Evolutionary conservation across 1,140 invertebrate species (phyloP), one percentile per base, ranked within the genome.

Genomic region (Brachionus calyciflorus): DNA sequence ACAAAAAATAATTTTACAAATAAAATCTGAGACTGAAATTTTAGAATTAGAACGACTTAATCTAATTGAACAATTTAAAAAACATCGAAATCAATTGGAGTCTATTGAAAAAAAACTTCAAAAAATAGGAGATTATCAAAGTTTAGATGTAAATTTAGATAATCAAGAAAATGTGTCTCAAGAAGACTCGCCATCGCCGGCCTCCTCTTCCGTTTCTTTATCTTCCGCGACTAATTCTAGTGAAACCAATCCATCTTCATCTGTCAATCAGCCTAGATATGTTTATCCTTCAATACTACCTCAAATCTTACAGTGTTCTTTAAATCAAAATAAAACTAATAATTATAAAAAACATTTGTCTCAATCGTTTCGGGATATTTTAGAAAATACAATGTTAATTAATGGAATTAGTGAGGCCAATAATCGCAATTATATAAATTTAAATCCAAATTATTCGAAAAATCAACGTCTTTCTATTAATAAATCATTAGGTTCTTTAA

Each of bases 341-440:
- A 73, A 70, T 17, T 51, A 73, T n/a, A 19, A 41, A 28, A 73
- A 73, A 41, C 69, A 73, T 30, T 51, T 73, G 24, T 73, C 69
- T 0, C 69, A 73, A 30, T 73, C 69, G 7, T 73, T 73, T 30
- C 33, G 46, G 14, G 69, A 73, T 19, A 73, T 73, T 5, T 21
- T 73, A 3, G 69, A 73, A 37, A 73, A 73, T 51, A 73, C 69
- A 24, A 26, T 73, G 46, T 24, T 73, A n/a, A 73, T 73, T n/a
- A 73, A 73, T 6, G 69, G 69, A 21, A 65, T 65, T 9, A 44
- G 40, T n/a, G 40, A 65, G 19, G 9, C 41, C 40, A 40, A 9
- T 44, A 44, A 24, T 24, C 33, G 40, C 12, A 65, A 17, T 46
- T 14, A 46, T 46, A 14, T 14, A 7, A 46, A 65, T 65, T 37